A percentile compares a stretch with the other conserved stretches of the same genome.
These are phyloP conservation scores for Champsocephalus gunnari DNA, from an alignment of 2,797 vertebrate genomes.

Conservation along the genomic window DNA sequence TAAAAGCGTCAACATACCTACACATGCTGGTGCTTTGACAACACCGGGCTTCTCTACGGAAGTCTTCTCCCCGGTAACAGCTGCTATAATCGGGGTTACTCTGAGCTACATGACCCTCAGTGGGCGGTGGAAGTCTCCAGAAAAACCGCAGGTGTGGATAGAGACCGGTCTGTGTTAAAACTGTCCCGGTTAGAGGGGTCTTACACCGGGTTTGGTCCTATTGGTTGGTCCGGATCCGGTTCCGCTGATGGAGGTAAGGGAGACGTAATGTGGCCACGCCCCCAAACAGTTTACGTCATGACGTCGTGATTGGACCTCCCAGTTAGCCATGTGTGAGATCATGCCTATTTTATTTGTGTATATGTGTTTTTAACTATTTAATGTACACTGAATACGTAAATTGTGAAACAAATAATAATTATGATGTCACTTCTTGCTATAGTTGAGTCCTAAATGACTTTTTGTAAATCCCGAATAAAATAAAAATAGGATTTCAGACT, in stretches of 20 bases:
- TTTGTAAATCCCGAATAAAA: not conserved
- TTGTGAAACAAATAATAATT: not conserved
- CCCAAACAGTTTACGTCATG: slow-evolving; percentile 31
- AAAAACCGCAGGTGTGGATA: not conserved
- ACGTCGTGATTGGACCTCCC: slow-evolving; percentile 37
- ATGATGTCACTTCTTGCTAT: not conserved
- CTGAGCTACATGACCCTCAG: not conserved
- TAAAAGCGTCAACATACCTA: slow-evolving; percentile 32
- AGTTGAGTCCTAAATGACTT: not conserved
- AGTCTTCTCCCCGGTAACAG: slow-evolving; percentile 34
- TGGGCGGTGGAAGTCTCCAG: not conserved
- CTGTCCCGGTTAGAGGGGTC: not conserved
- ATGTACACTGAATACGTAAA: too few species aligned
- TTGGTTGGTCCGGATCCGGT: not conserved
- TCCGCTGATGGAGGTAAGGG: not conserved
- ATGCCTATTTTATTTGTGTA: too few species aligned
- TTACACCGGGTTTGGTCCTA: not conserved
- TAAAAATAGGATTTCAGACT: not conserved
- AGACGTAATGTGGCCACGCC: not conserved
- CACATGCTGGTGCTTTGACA: slow-evolving; percentile 28
- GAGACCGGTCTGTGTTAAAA: not conserved
- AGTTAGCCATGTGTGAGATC: too few species aligned
- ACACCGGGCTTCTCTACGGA: slow-evolving; percentile 33
- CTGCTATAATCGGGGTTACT: slow-evolving; percentile 43
- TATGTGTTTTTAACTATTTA: too few species aligned